phyloP scores from a whole-genome alignment of 2,888 invertebrate species.

The Caenorhabditis sp. region DNA sequence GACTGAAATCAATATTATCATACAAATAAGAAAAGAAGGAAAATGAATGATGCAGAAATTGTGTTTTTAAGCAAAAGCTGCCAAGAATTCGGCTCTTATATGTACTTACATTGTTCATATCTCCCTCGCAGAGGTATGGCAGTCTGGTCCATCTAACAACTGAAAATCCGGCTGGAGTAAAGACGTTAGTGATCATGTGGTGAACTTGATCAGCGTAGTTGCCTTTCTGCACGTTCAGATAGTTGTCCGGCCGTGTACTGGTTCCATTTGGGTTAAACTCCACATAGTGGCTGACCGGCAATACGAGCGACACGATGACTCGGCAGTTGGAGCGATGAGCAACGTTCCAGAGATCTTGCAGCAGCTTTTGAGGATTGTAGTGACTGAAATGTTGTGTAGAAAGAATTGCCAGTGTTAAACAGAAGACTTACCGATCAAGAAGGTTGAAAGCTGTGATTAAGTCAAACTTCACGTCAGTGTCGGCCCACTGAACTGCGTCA shows the following conservation, averaged over 20 bases:
- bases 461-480: slow-evolving; percentile 84
- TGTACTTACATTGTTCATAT: slow-evolving; percentile 84
- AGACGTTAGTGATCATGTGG: slow-evolving; percentile 87
- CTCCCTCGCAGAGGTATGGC: slow-evolving; percentile 98
- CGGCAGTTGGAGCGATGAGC: slow-evolving; percentile 86
- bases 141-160: slow-evolving; percentile 92
- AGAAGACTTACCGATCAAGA: slow-evolving; percentile 88
- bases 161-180: slow-evolving; percentile 88
- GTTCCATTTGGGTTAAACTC: slow-evolving; percentile 86
- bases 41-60: too few species aligned
- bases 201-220: slow-evolving; percentile 88
- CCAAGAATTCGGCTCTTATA: not conserved
- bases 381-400: slow-evolving; percentile 85
- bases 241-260: slow-evolving; percentile 80
- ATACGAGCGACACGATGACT: slow-evolving; percentile 90
- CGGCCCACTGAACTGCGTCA: slow-evolving; percentile 73
- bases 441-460: slow-evolving; percentile 94
- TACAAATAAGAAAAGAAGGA: too few species aligned
- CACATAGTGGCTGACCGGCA: slow-evolving; percentile 95
- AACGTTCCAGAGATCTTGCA: slow-evolving; percentile 88
- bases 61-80: too few species aligned
- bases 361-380: slow-evolving; percentile 90
- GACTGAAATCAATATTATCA: slow-evolving; percentile 61
- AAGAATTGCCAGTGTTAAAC: not conserved
- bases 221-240: slow-evolving; percentile 83